phyloP scores from a whole-genome alignment of 2,888 invertebrate species.

The Onthophagus sagittarius region DNA sequence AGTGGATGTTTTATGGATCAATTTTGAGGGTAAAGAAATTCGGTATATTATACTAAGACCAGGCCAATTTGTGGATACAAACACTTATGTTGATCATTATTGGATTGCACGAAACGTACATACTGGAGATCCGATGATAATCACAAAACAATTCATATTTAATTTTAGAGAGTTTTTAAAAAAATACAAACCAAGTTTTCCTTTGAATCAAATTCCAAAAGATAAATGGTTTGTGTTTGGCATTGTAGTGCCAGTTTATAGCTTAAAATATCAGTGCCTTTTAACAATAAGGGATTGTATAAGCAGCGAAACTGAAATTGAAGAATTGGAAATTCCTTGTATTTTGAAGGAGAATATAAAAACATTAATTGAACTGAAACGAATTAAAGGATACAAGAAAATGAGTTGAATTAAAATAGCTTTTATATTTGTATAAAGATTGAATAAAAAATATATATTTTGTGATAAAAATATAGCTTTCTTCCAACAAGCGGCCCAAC shows the following conservation, averaged over 20 bases:
- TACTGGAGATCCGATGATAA: conserved; percentile 63
- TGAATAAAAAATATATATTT: too few species aligned
- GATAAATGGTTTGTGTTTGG: conserved; percentile 46
- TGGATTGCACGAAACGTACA: conserved; percentile 76
- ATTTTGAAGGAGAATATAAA: conserved; percentile 47
- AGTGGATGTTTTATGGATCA: conserved; percentile 70
- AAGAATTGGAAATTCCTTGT: conserved; percentile 49
- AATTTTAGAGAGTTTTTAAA: conserved; percentile 27
- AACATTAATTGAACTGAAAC: conserved; percentile 29
- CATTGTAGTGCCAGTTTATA: conserved; percentile 54
- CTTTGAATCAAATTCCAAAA: conserved; percentile 18
- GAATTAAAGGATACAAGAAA: not conserved
- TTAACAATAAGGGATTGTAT: conserved; percentile 49
- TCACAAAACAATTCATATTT: conserved; percentile 50
- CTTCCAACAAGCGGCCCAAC: too few species aligned
- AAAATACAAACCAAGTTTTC: conserved; percentile 42
- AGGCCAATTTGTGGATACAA: conserved; percentile 58
- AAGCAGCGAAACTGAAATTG: conserved; percentile 40
- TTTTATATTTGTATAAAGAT: too few species aligned
- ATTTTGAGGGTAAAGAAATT: conserved; percentile 62
- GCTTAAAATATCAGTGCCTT: conserved; percentile 50
- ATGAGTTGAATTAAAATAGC: not conserved
- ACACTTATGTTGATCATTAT: conserved; percentile 76
- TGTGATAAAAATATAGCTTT: too few species aligned
- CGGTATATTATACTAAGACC: conserved; percentile 60